Conservation (phyloP, 2,797 vertebrate species). For the Tolypeutes matacus region DNA sequence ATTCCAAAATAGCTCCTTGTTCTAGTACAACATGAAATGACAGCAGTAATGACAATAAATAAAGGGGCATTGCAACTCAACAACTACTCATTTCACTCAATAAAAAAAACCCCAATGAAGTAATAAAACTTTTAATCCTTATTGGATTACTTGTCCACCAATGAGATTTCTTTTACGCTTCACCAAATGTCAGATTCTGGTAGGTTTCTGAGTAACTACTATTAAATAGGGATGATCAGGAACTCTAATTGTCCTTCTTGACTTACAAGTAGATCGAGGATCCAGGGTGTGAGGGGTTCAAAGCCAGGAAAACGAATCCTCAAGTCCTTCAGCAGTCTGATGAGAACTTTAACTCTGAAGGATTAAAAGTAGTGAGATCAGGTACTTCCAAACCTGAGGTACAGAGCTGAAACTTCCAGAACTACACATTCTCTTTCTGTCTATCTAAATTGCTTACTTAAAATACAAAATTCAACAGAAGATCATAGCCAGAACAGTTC, state of each 20-base stretch:
- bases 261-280: conserved; percentile 95
- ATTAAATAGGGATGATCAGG: not conserved
- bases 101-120: not conserved
- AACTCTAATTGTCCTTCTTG: not conserved
- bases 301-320: conserved; percentile 95
- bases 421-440: not conserved
- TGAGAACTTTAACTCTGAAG: conserved; percentile 96
- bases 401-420: conserved; percentile 22
- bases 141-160: not conserved
- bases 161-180: not conserved
- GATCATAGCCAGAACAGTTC: not conserved
- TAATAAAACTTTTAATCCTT: not conserved
- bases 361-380: not conserved
- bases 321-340: conserved; percentile 96
- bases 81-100: not conserved
- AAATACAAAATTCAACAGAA: conserved; percentile 33
- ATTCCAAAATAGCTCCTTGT: conserved; percentile 2
- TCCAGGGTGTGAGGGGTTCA: conserved; percentile 98
- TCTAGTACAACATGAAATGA: not conserved
- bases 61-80: not conserved
- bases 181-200: not conserved
- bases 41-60: not conserved
- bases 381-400: not conserved
- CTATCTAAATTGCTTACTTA: conserved; percentile 31
- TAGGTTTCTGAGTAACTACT: not conserved